Evolutionary conservation across 2,888 invertebrate species (phyloP).

Genomic region (Pycnomerus fuliginosus): DNA sequence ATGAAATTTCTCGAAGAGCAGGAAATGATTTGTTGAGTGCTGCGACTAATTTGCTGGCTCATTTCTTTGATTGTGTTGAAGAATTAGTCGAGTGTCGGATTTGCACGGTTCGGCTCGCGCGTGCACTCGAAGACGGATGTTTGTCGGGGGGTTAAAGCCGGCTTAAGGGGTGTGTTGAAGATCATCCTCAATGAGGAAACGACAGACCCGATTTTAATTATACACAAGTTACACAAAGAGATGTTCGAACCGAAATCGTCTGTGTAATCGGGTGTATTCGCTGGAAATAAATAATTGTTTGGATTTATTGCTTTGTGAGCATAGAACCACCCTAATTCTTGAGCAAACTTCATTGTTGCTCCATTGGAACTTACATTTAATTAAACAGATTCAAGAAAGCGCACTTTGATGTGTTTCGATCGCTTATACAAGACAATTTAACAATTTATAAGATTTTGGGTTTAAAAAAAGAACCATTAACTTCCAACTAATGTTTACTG

Average conservation of each 20-base stretch:
- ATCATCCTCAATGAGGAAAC: conserved; percentile 32
- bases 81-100: conserved; percentile 9
- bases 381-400: conserved; percentile 25
- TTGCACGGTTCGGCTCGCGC: conserved; percentile 24
- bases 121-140: conserved; percentile 20
- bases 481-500: too few species aligned
- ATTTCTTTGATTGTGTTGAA: conserved; percentile 36
- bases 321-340: conserved; percentile 26
- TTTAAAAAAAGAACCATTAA: too few species aligned
- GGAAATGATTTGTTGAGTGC: conserved; percentile 19
- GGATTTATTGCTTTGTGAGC: conserved; percentile 43
- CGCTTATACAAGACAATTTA: too few species aligned
- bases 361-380: conserved; percentile 26
- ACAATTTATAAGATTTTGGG: too few species aligned
- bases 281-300: conserved; percentile 50
- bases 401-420: conserved; percentile 11
- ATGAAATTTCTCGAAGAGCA: conserved; percentile 6
- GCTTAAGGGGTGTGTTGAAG: conserved; percentile 23
- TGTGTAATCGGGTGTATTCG: conserved; percentile 46
- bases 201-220: conserved; percentile 44
- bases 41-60: conserved; percentile 32
- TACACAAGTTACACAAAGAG: conserved; percentile 45
- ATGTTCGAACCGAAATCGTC: conserved; percentile 32
- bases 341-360: conserved; percentile 23
- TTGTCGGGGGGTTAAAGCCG: conserved; percentile 18